Base-by-base conservation (phyloP, 2,888 invertebrate genomes). In the Eupsilia transversa region DNA sequence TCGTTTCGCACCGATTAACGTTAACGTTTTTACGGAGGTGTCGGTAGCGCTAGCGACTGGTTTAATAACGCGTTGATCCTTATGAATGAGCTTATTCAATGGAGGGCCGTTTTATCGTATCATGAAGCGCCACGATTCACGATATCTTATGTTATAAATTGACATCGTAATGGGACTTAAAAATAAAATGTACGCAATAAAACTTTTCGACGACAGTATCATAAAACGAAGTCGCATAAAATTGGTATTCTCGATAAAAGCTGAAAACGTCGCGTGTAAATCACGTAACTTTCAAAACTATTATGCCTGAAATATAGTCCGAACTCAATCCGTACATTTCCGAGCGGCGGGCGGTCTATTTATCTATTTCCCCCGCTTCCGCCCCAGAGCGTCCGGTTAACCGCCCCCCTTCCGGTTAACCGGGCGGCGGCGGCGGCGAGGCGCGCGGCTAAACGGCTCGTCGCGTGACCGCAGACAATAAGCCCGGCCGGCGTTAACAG, bases 391-490 rank as follows among this genome's bases (percentile, higher is more conserved):
- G 96, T 95, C 96, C 96, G 96, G 96, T 96, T 96, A 96, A 96
- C 96, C 96, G 94, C 95, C 96, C 95, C 96, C 95, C 96, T 94
- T 95, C 96, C 96, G 96, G 96, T 96, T 96, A 96, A 95, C 96
- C 96, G 95, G 95, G 95, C 94, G 95, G 94, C 92, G 92, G 93
- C 93, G 93, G 94, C 92, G 93, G 92, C 92, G 93, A 93, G 92
- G 94, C 93, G 94, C 94, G 94, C 96, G 96, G 96, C 96, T 96
- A 96, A 96, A 96, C 96, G 96, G 96, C 96, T 96, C 96, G 96
- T 96, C 96, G 96, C 96, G 96, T 96, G 96, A 96, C 96, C 96
- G 96, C 96, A 96, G 96, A 96, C 96, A 96, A 96, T 96, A 96
- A 96, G 96, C 95, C 95, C 95, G 94, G 94, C 92, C 94, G 94